Conservation (phyloP, 2,888 invertebrate species). For the Carpatolechia fugitivella region DNA sequence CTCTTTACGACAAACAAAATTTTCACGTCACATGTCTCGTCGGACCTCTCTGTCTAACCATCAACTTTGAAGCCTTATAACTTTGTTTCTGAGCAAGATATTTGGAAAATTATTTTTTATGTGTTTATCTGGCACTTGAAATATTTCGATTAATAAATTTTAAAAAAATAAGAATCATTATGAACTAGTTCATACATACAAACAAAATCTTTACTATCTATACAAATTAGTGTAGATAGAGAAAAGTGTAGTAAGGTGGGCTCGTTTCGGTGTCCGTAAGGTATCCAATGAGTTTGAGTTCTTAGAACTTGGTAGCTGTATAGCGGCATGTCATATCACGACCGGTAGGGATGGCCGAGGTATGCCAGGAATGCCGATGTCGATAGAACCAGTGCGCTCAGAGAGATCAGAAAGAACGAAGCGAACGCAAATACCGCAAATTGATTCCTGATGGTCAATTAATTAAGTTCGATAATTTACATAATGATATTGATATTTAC, state of each 20-base stretch:
- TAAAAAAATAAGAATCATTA: too few species aligned
- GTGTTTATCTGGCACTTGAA: too few species aligned
- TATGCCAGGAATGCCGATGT: slow-evolving; percentile 34
- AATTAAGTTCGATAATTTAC: slow-evolving; percentile 7
- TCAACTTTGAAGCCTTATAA: too few species aligned
- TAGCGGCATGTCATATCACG: slow-evolving; percentile 71
- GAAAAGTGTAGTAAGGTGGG: slow-evolving; percentile 43
- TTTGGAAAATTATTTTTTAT: too few species aligned
- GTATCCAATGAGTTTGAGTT: slow-evolving; percentile 72
- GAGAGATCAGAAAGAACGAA: background rate
- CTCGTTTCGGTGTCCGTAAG: slow-evolving; percentile 55
- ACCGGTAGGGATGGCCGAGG: slow-evolving; percentile 50
- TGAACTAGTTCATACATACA: background rate
- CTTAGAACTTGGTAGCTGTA: slow-evolving; percentile 29
- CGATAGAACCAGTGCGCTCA: slow-evolving; percentile 14
- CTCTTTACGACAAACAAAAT: too few species aligned
- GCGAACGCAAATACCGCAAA: background rate
- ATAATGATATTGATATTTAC: slow-evolving; percentile 21
- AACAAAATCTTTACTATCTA: background rate
- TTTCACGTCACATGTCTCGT: too few species aligned
- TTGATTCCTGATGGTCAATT: background rate
- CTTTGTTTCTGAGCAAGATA: too few species aligned
- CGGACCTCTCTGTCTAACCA: too few species aligned
- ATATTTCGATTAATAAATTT: too few species aligned
- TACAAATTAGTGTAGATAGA: slow-evolving; percentile 5